Base-by-base conservation (phyloP, 1,140 invertebrate species). In the Drusus annulatus region DNA sequence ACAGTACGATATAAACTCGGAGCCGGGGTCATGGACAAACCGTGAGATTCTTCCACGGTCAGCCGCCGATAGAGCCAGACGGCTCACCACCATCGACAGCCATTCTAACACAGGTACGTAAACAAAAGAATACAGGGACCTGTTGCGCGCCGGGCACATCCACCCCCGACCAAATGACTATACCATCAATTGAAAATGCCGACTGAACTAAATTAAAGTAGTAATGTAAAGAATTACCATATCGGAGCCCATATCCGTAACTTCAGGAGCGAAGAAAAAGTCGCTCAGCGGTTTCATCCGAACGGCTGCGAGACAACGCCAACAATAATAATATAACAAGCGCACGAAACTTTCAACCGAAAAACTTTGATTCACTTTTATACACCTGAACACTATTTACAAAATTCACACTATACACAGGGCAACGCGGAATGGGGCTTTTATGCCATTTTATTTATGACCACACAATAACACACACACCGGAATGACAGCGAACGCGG, bases 181-280 rank as follows among this genome's bases (percentile, higher is more conserved):
- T n/a, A 68, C 17, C 2, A 50, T 15, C 21, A 54, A 74, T 16
- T 6, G 71, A 17, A 52, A 21, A 51, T 52, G 36, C 7, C 36
- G 13, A 13, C 36, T 45, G 1, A 45, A 45, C 31, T 36, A 1
- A 45, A 45, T 1, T 8, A 45, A 45, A 45, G 13, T 13, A 36
- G 31, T 36, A 36, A 36, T 36, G 31, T 8, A 2, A 45, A 45
- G 10, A 45, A 45, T 90, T 90, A 94, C 93, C 93, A 94, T 94
- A 89, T 93, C 93, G 87, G 93, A 92, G 90, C 93, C 93, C 91
- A 93, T 93, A 90, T 93, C 92, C 87, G 93, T 93, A 92, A 93
- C 93, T 90, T 93, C 91, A 88, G 91, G 89, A 87, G 92, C 90
- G 86, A 92, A 92, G 90, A 93, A 92, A 87, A 93, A 90, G 87